Evolutionary conservation across 2,797 vertebrate genomes (phyloP).

Genomic region (Morelia viridis): DNA sequence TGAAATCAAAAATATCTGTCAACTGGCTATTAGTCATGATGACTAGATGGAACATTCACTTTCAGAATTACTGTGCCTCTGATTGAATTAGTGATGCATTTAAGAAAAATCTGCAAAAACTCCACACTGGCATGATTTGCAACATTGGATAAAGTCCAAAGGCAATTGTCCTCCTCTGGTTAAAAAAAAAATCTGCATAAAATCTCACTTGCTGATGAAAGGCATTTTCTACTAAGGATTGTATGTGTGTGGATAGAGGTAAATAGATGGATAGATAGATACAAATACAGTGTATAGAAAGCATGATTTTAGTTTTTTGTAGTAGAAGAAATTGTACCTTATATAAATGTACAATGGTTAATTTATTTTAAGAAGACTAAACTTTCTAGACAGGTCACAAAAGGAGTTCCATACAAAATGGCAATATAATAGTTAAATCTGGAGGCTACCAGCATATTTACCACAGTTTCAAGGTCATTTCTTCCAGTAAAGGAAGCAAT

Average conservation of each 20-base stretch:
- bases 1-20: neutral
- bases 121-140: neutral
- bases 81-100: neutral
- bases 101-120: neutral
- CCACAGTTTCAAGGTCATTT: neutral
- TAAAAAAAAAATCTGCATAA: neutral
- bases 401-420: neutral
- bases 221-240: neutral
- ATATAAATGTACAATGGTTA: neutral
- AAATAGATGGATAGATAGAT: no score
- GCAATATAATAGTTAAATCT: neutral
- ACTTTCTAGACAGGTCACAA: neutral
- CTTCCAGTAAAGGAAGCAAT: neutral
- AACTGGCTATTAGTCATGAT: neutral
- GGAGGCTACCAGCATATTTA: neutral
- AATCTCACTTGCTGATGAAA: neutral
- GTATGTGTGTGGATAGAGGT: neutral
- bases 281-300: neutral
- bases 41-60: neutral
- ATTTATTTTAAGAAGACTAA: neutral
- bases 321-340: neutral
- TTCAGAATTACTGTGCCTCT: neutral
- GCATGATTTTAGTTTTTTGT: neutral
- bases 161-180: neutral
- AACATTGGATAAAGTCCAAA: neutral